Percentiles rank a stretch among this genome's conserved stretches.
phyloP scores from a whole-genome alignment of 2,113 vertebrate species.

The Tetrax tetrax region DNA sequence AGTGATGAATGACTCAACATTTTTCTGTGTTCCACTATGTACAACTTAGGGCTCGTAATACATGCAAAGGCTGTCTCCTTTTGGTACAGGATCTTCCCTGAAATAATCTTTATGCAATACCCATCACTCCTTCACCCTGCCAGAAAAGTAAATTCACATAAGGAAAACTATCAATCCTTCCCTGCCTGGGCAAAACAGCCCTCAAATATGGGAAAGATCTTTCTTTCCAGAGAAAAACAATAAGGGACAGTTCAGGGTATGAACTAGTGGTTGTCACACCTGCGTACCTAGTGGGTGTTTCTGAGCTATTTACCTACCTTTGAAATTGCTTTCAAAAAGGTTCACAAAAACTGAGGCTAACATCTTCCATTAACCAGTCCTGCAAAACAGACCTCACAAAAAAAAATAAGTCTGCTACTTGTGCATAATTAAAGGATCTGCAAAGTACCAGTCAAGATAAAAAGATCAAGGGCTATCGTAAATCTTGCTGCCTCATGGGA shows the following conservation, averaged over 20 bases:
- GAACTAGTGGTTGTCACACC: background rate
- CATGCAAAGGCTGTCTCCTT: background rate
- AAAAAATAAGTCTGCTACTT: background rate
- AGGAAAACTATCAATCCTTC: background rate
- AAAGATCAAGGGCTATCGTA: conserved; percentile 49
- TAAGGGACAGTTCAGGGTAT: background rate
- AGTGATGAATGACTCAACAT: background rate
- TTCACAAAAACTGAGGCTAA: background rate
- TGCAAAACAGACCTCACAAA: background rate
- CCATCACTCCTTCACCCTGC: background rate
- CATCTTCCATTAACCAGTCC: background rate
- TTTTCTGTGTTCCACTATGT: background rate
- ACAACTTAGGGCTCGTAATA: background rate
- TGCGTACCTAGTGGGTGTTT: background rate
- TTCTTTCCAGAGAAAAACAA: background rate
- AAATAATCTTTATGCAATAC: background rate
- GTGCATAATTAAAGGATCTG: conserved; percentile 47
- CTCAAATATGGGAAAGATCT: background rate
- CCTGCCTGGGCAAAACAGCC: background rate
- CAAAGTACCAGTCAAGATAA: conserved; percentile 38
- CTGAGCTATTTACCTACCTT: background rate
- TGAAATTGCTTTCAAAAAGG: background rate
- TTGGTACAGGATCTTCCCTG: background rate
- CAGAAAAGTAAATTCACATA: background rate
- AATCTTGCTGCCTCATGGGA: background rate